Base-by-base conservation (phyloP, 30 jellyfish, hydroid and myxozoan species). In the Pelagia noctiluca region DNA sequence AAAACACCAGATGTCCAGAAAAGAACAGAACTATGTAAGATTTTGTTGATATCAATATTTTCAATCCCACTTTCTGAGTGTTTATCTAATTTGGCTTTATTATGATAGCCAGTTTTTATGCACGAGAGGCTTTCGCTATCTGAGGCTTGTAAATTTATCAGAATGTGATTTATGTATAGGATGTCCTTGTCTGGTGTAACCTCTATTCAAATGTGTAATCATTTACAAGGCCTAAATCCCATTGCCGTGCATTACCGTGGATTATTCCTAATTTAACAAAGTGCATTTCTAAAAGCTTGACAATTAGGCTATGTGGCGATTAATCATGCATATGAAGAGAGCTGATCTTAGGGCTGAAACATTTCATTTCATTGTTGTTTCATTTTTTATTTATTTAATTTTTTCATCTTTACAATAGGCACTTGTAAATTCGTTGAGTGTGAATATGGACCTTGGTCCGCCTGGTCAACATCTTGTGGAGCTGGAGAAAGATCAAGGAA, bases 1-100 rank as follows among this genome's bases (percentile, higher is more conserved):
- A 79, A 74, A 36, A 47, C 42, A 7, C 88, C 76, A 2, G 96
- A 87, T 22, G 76, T 71, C 12, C 84, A 50, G 60, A 31, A 36
- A n/a, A 34, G 96, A 52, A 50, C 42, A 11, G 52, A 48, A 16
- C 18, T 42, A 33, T 86, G 96, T 86, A 75, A n/a, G 83, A 12
- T 42, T 42, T 5, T 16, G 12, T 42, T 16, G 8, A 42, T 5
- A 42, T 16, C 57, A 8, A 42, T 42, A 5, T 42, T 16, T 42
- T 42, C 57, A 42, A 42, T 16, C 57, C 16, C 8, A 42, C 8
- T 42, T 42, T 42, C 8, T 5, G 57, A 42, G 16, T 5, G 21
- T 42, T 16, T 16, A 42, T 42, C 16, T 16, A 42, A 42, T 42
- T 42, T 16, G 12, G 57, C 16, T 42, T 5, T 5, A 5, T 42